Base-by-base conservation (phyloP, 2,113 vertebrate genomes). In the Larimichthys crocea region DNA sequence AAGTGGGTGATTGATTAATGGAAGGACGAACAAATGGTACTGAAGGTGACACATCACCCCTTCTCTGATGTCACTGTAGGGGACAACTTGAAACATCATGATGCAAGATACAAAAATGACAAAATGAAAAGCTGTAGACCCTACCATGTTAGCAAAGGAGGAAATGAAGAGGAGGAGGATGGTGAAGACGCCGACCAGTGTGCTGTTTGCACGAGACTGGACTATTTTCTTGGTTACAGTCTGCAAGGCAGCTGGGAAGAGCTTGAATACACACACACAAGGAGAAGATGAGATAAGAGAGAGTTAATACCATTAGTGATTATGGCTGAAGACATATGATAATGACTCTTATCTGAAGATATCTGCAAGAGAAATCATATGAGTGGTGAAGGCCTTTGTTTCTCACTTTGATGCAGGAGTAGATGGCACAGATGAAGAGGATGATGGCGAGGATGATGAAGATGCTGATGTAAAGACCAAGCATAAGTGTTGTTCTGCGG, bases 91-190 rank as follows among this genome's bases (percentile, higher is more conserved):
- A 65, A 75, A 57, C 29, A 57, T 22, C 42, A 70, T 20, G 69
- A 56, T 50, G 40, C 16, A 50, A 19, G 40, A 57, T 44, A 50
- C 29, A 72, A 56, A 44, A 73, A 16, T 61, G 24, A 65, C 26
- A 57, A 60, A 70, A 59, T 29, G 0, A 26, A 73, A 22, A 83
- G 52, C 26, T 20, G 16, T 14, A 14, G 57, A 62, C 52, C 92
- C 24, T 88, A 99, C 98, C 98, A 99, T 98, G 95, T 96, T 99
- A 89, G 96, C 89, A 0, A 98, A 95, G 74, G 98, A 97, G 0
- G 98, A 95, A 67, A 96, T 77, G 80, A 98, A 99, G 92, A 99
- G 96, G 8, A 99, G 96, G 89, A 98, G 91, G 92, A 99, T 94
- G 44, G 96, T 95, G 84, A 97, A 95, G 93, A 98, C 91, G 17